Conservation (phyloP, 2,113 vertebrate genomes). For the Rhodinocichla rosea region DNA sequence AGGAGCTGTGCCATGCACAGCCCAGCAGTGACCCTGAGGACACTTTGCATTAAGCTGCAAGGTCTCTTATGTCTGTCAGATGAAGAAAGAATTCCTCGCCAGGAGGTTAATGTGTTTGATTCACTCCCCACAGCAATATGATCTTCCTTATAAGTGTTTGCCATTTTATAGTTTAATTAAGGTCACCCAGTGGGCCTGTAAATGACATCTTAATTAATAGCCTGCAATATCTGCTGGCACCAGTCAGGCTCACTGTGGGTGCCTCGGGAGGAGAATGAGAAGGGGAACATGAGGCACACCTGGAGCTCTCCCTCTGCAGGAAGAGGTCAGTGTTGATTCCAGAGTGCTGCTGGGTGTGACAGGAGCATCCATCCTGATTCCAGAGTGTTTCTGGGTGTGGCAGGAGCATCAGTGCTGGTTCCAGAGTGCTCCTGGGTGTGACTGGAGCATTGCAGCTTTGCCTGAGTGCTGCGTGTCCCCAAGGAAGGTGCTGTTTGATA, state of each 20-base stretch:
- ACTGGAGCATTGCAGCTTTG: background rate
- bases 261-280: background rate
- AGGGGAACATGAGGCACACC: rapidly evolving
- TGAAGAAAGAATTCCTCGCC: background rate
- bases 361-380: background rate
- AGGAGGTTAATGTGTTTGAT: conserved; percentile 25
- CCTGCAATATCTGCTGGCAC: background rate
- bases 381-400: too few species aligned
- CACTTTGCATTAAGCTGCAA: background rate
- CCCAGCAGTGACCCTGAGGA: background rate
- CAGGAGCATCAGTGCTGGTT: rapidly evolving
- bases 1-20: rapidly evolving
- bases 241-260: background rate
- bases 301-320: background rate
- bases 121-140: conserved; percentile 6
- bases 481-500: background rate
- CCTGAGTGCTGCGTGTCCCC: background rate
- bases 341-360: background rate
- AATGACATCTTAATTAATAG: conserved; percentile 66
- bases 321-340: rapidly evolving
- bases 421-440: background rate
- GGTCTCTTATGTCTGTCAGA: background rate
- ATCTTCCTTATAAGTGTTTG: conserved; percentile 47
- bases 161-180: conserved; percentile 56
- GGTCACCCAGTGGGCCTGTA: conserved; percentile 45